phyloP scores from a whole-genome alignment of 1,140 invertebrate genomes.

The Caenorhabditis tropicalis region DNA sequence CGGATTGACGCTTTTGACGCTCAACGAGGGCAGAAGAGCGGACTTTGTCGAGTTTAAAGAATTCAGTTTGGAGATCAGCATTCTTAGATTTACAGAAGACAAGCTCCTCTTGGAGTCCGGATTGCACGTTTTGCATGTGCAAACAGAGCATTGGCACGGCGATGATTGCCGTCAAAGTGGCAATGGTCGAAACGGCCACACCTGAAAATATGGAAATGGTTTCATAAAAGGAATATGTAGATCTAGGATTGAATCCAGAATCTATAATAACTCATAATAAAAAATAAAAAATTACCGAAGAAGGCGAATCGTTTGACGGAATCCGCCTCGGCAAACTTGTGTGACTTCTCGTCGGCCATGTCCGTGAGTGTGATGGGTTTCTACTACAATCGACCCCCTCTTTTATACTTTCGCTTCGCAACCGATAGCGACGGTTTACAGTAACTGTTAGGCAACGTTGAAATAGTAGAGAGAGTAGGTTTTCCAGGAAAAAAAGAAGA shows the following conservation, averaged over 20 bases:
- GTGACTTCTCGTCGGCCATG: conserved; percentile 44
- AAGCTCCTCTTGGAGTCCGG: conserved; percentile 52
- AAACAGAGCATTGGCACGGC: conserved; percentile 69
- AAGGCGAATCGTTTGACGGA: conserved; percentile 60
- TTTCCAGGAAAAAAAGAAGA: conserved; percentile 28
- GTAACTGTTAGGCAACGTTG: conserved; percentile 28
- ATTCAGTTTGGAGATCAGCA: conserved; percentile 41
- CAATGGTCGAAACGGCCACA: conserved; percentile 64
- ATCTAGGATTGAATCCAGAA: background rate
- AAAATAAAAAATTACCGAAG: conserved; percentile 54
- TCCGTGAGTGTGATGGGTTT: conserved; percentile 37
- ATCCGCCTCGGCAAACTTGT: conserved; percentile 55
- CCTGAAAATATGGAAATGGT: conserved; percentile 23
- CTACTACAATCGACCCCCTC: background rate
- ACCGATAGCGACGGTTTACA: conserved; percentile 32
- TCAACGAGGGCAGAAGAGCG: background rate
- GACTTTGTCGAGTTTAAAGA: conserved; percentile 28
- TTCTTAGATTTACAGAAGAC: conserved; percentile 42
- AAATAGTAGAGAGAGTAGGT: conserved; percentile 6
- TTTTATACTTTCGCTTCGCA: conserved; percentile 41
- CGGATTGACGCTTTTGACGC: conserved; percentile 48
- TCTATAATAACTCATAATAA: background rate
- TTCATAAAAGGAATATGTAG: background rate
- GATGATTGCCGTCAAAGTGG: conserved; percentile 64
- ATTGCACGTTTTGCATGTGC: conserved; percentile 52